Conservation (phyloP, 2,888 invertebrate species). For the Melinaea menophilus region DNA sequence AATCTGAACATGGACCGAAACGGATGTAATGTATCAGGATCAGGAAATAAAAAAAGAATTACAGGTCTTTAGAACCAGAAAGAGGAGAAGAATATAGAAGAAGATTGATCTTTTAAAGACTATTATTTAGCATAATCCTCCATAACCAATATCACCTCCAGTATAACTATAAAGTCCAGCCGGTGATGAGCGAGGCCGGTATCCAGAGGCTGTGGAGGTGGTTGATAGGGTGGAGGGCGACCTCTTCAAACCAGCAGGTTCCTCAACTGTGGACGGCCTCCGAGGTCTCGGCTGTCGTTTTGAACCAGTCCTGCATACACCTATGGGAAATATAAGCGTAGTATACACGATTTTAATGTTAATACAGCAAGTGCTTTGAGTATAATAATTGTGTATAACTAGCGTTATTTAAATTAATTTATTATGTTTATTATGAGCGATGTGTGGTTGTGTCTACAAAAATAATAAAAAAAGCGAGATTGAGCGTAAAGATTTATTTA, state of each 20-base stretch:
- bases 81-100: background rate
- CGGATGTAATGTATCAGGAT: too few relatives aligned
- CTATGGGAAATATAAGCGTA: conserved; percentile 38
- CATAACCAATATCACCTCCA: conserved; percentile 54
- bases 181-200: conserved; percentile 86
- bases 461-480: too few relatives aligned
- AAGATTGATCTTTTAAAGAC: background rate
- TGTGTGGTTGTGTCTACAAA: too few relatives aligned
- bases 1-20: too few relatives aligned
- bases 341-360: too few relatives aligned
- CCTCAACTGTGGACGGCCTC: conserved; percentile 58
- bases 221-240: conserved; percentile 72
- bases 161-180: conserved; percentile 88
- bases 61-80: conserved; percentile 18
- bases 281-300: conserved; percentile 72
- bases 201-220: conserved; percentile 65
- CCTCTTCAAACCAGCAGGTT: conserved; percentile 51
- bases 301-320: conserved; percentile 73
- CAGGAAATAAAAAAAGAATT: too few relatives aligned
- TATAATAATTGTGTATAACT: too few relatives aligned
- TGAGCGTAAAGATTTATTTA: too few relatives aligned
- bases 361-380: too few relatives aligned
- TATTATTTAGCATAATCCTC: background rate
- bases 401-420: too few relatives aligned
- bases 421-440: too few relatives aligned